Base-by-base conservation (phyloP, 2,888 invertebrate genomes). In the Drosophila suboccidentalis region DNA sequence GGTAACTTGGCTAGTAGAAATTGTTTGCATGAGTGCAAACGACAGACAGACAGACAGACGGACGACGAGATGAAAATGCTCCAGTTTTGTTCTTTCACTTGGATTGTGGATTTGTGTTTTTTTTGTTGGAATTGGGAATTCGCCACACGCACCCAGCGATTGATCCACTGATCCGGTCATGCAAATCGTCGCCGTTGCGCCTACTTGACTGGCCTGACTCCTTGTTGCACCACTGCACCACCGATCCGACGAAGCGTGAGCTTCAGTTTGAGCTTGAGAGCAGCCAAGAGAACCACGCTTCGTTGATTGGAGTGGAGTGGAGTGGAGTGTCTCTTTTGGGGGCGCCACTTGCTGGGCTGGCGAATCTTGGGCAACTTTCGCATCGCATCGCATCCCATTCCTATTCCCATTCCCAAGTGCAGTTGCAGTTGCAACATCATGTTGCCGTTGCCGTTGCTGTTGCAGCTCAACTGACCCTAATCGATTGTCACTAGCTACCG, bases 401-500 rank as follows among this genome's bases (percentile, higher is more conserved):
- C 54, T 38, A 53, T 49, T 49, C 59, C 9, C 73, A 53, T 39
- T 32, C 49, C 11, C 36, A 59, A 59, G 8, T 3, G 15, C 0
- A 22, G 26, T 39, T 39, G 15, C 43, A 22, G 17, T 29, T n/a
- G 39, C 38, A n/a, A 26, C 26, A 26, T 26, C 26, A 26, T 26
- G 26, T 26, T 26, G 26, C 26, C 5, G 26, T 5, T 26, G 26
- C 26, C 5, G 26, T 5, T 26, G 26, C 26, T 6, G 11, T 43
- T 22, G 49, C 47, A 32, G 29, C 50, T 59, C 58, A 39, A 44
- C 41, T 83, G 84, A 84, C 84, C 84, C 79, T 89, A 84, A 84
- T 84, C 84, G 90, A 89, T 87, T 89, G 84, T 89, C 84, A 89
- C 88, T 57, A 22, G 80, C 69, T 64, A 57, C 78, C 62, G 82